Evolutionary conservation across 2,888 invertebrate genomes (phyloP), one percentile per base, ranked within the genome.

Genomic region (Euzophera pinguis): DNA sequence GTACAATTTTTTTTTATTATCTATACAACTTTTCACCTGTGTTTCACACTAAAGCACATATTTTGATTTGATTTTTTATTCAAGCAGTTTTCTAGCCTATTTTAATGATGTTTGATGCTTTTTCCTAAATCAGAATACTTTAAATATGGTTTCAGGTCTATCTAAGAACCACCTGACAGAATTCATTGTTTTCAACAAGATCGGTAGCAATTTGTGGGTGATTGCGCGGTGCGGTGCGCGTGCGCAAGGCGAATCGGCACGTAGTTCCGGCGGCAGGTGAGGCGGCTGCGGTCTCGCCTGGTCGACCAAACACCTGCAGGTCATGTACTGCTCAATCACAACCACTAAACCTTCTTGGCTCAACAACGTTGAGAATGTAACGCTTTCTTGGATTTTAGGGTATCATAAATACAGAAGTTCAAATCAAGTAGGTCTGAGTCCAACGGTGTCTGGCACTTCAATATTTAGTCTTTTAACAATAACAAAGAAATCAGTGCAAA

Each of bases 271-370:
- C 63, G 67, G 82, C 81, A 51, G 43, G 43, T 51, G 51, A 29
- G 10, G 39, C 32, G 39, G 68, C 67, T 59, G 68, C 67, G 65
- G 67, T 50, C 50, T 45, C 57, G 50, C 47, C 47, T 62, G 59
- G 69, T 71, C 73, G 61, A 69, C 71, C 72, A 13, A 12, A n/a
- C 60, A 66, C 75, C 78, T 81, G 82, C 80, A 80, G 82, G 84
- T 83, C 83, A 84, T 81, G 51, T 56, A 48, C 47, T 53, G 56
- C 58, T 55, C 56, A 58, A 58, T 60, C 57, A 55, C 49, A 5
- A 45, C 45, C 45, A 45, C 32, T 22, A 22, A 22, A 22, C 3
- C 22, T 32, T 43, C 27, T 32, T 50, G 50, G 47, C 12, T 29
- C 35, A 47, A 47, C 53, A 53, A 45, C 48, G 22, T 22, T 12